Evolutionary conservation across 2,797 vertebrate genomes (phyloP).

Genomic region (Rhinatrema bivittatum): DNA sequence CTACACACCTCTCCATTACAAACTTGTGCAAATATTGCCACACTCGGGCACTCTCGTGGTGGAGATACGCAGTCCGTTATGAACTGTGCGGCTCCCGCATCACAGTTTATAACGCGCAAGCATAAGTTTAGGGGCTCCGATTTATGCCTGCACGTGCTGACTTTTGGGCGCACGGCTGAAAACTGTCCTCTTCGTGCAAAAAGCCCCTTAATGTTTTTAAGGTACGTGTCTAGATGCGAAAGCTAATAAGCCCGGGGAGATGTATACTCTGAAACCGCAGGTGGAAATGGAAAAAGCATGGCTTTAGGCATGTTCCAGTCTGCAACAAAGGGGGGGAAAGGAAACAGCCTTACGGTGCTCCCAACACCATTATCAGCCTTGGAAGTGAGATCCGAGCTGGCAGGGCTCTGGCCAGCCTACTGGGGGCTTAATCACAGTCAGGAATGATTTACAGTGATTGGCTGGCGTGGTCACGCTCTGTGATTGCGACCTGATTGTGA

Average conservation of each 20-base stretch:
- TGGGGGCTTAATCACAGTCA: conserved; percentile 24
- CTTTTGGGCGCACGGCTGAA: too few species aligned
- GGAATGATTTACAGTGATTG: conserved; percentile 61
- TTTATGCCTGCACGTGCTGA: too few species aligned
- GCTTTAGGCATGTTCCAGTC: not conserved
- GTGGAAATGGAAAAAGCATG: rapidly evolving
- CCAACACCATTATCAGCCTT: conserved; percentile 11
- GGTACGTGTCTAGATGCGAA: too few species aligned
- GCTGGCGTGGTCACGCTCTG: conserved; percentile 55
- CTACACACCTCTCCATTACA: too few species aligned
- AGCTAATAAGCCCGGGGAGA: not conserved
- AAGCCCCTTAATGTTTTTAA: too few species aligned
- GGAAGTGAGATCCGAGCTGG: conserved; percentile 22
- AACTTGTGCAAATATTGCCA: too few species aligned
- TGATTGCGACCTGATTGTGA: conserved; percentile 72
- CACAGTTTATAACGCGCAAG: too few species aligned
- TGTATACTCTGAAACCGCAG: not conserved
- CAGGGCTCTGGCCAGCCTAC: conserved; percentile 17
- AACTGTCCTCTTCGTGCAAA: too few species aligned
- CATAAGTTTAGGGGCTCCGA: too few species aligned
- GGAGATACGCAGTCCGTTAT: too few species aligned
- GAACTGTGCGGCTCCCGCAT: too few species aligned
- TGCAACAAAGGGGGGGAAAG: not conserved
- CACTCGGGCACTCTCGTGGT: too few species aligned
- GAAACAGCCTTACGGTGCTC: conserved; percentile 1